These are phyloP conservation scores for Apamea sordens DNA, from an alignment of 2,888 invertebrate species.

Conservation along the genomic window DNA sequence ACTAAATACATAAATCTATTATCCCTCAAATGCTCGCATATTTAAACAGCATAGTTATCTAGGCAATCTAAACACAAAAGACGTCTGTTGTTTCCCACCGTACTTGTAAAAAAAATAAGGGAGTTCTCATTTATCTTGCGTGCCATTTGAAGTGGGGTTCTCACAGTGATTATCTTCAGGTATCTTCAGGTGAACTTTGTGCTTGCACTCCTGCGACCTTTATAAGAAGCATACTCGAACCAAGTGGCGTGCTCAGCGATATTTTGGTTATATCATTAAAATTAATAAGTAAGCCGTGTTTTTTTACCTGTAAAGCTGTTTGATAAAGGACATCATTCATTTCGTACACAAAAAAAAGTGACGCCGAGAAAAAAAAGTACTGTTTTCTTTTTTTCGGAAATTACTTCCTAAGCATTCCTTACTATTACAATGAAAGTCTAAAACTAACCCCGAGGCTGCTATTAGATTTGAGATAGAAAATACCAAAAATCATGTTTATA, in stretches of 20 bases:
- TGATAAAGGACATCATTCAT: background rate
- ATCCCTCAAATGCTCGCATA: slow-evolving; percentile 17
- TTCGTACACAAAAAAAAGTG: too few relatives aligned
- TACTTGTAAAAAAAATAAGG: slow-evolving; percentile 76
- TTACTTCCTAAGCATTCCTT: too few relatives aligned
- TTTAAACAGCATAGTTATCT: slow-evolving; percentile 15
- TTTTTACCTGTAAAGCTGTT: slow-evolving; percentile 11
- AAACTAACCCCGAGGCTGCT: too few relatives aligned
- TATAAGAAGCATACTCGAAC: slow-evolving; percentile 82
- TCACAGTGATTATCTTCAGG: slow-evolving; percentile 83
- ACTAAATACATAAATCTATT: slow-evolving; percentile 13
- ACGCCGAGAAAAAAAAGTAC: too few relatives aligned
- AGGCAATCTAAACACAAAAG: slow-evolving; percentile 52
- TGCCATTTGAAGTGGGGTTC: slow-evolving; percentile 83
- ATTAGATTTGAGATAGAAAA: too few relatives aligned
- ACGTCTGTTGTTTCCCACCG: slow-evolving; percentile 65
- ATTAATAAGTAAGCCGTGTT: slow-evolving; percentile 81
- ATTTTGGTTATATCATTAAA: slow-evolving; percentile 86
- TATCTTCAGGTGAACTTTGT: slow-evolving; percentile 84
- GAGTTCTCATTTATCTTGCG: slow-evolving; percentile 85
- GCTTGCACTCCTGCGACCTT: slow-evolving; percentile 80
- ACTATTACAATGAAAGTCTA: too few relatives aligned
- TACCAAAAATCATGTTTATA: too few relatives aligned
- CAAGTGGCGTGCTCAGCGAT: slow-evolving; percentile 83
- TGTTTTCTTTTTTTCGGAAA: too few relatives aligned